A percentile compares a stretch with the other conserved stretches of the same genome.
These are phyloP conservation scores for Zootoca vivipara DNA, from an alignment of 2,113 vertebrate genomes.

Conservation along the genomic window DNA sequence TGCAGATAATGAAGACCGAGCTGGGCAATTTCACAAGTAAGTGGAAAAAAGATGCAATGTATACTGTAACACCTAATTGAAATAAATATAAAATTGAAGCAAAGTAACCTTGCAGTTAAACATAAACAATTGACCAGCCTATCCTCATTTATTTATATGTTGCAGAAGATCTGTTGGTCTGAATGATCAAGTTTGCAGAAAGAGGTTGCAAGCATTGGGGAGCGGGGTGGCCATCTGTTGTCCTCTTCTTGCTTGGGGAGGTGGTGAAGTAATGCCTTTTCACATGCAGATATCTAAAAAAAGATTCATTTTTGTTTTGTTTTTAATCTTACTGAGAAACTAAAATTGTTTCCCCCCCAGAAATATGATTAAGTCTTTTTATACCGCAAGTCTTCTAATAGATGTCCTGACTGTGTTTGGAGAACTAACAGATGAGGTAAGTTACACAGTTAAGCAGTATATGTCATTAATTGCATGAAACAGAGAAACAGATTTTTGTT, in stretches of 20 bases:
- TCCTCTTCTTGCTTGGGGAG: background rate
- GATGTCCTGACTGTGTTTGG: slow-evolving; percentile 95
- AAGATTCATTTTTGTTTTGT: background rate
- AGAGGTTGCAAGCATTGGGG: background rate
- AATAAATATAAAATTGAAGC: background rate
- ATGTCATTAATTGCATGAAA: background rate
- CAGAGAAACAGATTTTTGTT: background rate
- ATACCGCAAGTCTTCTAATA: slow-evolving; percentile 93
- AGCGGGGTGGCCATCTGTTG: background rate
- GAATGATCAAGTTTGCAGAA: background rate
- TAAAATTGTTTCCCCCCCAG: slow-evolving; percentile 73
- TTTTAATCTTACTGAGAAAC: background rate
- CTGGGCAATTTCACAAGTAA: slow-evolving; percentile 95
- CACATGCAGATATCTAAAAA: background rate
- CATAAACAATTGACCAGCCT: background rate
- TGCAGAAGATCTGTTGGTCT: background rate
- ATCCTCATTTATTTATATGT: background rate
- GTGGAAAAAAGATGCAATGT: slow-evolving; percentile 49
- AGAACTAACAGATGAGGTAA: slow-evolving; percentile 95
- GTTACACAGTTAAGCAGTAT: slow-evolving; percentile 36
- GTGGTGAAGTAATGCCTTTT: background rate
- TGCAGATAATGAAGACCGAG: slow-evolving; percentile 95
- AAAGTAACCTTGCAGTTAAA: background rate
- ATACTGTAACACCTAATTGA: background rate
- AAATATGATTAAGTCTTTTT: slow-evolving; percentile 99